phyloP scores from a whole-genome alignment of 2,888 invertebrate species.

The Melieria crassipennis region DNA sequence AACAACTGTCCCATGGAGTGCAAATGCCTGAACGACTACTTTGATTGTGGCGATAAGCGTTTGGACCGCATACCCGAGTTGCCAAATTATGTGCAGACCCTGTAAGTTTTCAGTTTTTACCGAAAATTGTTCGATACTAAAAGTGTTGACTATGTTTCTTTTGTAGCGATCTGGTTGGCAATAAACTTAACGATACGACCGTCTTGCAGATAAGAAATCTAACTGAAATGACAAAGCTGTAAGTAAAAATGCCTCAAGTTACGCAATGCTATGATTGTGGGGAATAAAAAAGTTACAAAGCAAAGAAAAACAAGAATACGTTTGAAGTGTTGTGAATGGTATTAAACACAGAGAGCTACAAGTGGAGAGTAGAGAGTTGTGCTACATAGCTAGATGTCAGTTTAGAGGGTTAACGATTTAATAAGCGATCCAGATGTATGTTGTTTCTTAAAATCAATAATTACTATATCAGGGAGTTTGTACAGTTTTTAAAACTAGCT shows the following conservation, averaged over 20 bases:
- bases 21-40: slow-evolving; percentile 76
- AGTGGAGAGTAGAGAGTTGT: no score
- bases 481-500: no score
- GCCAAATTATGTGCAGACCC: slow-evolving; percentile 79
- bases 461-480: no score
- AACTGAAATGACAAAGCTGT: slow-evolving; percentile 68
- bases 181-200: slow-evolving; percentile 68
- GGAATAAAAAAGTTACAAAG: no score
- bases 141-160: neutral
- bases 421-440: no score
- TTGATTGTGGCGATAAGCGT: slow-evolving; percentile 79
- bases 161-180: slow-evolving; percentile 70
- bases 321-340: no score
- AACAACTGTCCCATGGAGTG: slow-evolving; percentile 73
- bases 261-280: no score
- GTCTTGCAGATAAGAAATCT: slow-evolving; percentile 67
- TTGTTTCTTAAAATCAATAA: no score
- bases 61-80: slow-evolving; percentile 77
- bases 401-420: no score
- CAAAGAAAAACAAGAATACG: no score
- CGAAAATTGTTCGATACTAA: neutral
- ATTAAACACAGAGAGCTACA: no score
- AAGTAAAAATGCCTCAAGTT: slow-evolving; percentile 50
- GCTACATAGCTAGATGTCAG: no score
- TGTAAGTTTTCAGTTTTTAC: slow-evolving; percentile 68